Evolutionary conservation across 2,113 vertebrate species (phyloP).

Genomic region (Alligator mississippiensis): DNA sequence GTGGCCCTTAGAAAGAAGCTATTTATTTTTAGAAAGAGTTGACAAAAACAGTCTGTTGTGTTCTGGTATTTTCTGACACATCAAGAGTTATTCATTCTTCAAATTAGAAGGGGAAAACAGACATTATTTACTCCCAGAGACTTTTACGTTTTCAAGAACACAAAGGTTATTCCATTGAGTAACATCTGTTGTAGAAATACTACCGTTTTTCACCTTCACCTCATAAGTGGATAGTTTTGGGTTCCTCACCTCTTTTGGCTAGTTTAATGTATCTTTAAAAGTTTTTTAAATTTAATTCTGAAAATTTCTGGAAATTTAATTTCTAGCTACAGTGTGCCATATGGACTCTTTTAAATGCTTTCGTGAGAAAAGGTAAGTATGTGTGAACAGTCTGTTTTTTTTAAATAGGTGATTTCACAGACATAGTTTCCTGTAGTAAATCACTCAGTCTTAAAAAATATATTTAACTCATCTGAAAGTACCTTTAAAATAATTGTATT

Average conservation of each 20-base stretch:
- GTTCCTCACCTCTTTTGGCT: neutral
- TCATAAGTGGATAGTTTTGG: neutral
- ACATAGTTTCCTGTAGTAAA: neutral
- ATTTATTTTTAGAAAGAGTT: conserved; percentile 59
- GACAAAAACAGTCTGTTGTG: conserved; percentile 47
- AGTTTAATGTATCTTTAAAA: neutral
- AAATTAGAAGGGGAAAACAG: conserved; percentile 38
- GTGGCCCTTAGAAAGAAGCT: conserved; percentile 49
- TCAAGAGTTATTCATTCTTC: conserved; percentile 71
- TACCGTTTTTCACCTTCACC: neutral
- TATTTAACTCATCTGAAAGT: neutral
- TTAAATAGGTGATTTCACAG: neutral
- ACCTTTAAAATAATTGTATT: neutral
- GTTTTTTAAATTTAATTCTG: neutral
- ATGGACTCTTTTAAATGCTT: neutral
- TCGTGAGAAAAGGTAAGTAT: neutral
- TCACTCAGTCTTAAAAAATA: neutral
- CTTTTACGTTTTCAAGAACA: conserved; percentile 19
- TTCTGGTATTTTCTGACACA: conserved; percentile 62
- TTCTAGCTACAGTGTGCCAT: neutral
- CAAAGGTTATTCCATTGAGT: conserved; percentile 50
- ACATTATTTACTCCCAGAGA: conserved; percentile 49
- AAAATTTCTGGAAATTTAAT: neutral
- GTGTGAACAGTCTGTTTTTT: neutral
- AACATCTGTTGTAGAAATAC: conserved; percentile 25